Evolutionary conservation across 2,113 vertebrate genomes (phyloP), one percentile per base, ranked within the genome.

Genomic region (Dryoscopus gambensis): DNA sequence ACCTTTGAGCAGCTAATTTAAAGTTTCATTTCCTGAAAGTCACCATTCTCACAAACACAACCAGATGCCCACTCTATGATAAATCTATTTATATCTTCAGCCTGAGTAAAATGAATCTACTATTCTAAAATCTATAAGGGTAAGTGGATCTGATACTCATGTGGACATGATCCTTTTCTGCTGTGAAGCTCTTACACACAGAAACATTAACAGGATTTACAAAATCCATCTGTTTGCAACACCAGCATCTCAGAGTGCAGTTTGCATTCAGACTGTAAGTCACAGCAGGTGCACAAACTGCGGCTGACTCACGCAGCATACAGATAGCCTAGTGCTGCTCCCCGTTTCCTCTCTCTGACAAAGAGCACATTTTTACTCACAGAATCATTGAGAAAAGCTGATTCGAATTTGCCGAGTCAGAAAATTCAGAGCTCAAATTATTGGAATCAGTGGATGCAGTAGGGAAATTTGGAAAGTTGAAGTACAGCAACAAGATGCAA

Each of bases 141-240:
- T 86, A 96, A 96, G 71, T 78, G 75, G 64, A 95, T 90, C 62
- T 2, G 9, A 92, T 97, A 91, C 95, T 96, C 87, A 97, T 42
- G 8, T 84, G 88, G 95, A 83, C 91, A 73, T 6, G 67, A 55
- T 95, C 68, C 79, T 95, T 89, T 90, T 85, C 94, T 90, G 90
- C 80, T 75, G 92, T 90, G 87, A 89, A 86, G 60, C 35, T 94
- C 78, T 96, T 84, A 95, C 60, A 94, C 46, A 80, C 10, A 87
- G 92, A 87, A 88, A 80, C n/a, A 10, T 90, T 84, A 79, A 85
- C 81, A 57, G 84, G 86, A 91, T 95, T 96, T 95, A 80, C 84
- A 80, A 95, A 95, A 97, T 92, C 91, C 91, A 89, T 94, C 93
- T 97, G 90, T 87, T 93, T 96, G 93, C 73, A 85, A 82, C 95